Conservation (phyloP, 2,113 vertebrate genomes). For the Solea senegalensis region DNA sequence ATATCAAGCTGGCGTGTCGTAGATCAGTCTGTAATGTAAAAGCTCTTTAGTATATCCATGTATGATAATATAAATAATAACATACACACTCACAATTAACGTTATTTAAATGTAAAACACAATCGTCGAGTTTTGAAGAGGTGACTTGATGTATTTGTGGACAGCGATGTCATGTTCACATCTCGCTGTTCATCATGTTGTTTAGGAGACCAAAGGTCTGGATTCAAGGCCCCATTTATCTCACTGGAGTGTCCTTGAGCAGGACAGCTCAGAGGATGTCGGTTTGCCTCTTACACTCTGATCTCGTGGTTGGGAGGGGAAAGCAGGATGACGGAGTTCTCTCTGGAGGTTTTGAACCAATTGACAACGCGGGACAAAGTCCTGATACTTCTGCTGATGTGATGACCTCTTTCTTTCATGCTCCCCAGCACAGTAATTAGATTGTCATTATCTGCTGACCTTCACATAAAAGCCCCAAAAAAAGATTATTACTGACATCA, state of each 20-base stretch:
- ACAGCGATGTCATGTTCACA: not conserved
- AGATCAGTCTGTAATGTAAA: too few species aligned
- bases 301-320: not conserved
- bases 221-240: constrained; percentile 39
- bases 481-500: constrained; percentile 22
- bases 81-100: too few species aligned
- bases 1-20: too few species aligned
- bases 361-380: not conserved
- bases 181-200: not conserved
- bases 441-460: constrained; percentile 51
- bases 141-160: not conserved
- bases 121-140: not conserved
- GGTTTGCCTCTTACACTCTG: constrained; percentile 15
- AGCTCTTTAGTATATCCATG: not conserved
- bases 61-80: not conserved
- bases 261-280: constrained; percentile 12
- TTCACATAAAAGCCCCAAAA: constrained; percentile 29
- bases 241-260: constrained; percentile 37
- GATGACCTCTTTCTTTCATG: constrained; percentile 4
- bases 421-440: constrained; percentile 5
- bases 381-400: constrained; percentile 21
- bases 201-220: constrained; percentile 15
- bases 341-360: not conserved
- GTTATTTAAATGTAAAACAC: too few species aligned
- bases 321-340: constrained; percentile 11